Evolutionary conservation across 1,140 invertebrate species (phyloP).

Genomic region (Pseudomyrmex concolor): DNA sequence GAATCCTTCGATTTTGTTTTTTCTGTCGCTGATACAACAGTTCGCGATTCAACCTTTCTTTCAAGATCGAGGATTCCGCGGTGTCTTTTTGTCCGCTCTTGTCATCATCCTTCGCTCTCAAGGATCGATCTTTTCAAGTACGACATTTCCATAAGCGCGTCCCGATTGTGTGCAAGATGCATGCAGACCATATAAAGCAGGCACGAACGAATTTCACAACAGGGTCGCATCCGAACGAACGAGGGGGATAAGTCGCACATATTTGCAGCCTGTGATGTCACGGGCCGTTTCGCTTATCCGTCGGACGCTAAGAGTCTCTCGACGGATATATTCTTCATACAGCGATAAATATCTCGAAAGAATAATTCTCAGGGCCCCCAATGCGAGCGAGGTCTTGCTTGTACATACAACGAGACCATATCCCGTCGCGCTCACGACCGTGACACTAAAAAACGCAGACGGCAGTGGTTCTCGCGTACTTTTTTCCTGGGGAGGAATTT

Average conservation of each 20-base stretch:
- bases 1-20: neutral
- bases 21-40: neutral
- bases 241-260: conserved; percentile 45
- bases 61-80: neutral
- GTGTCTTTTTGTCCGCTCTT: conserved; percentile 16
- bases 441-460: conserved; percentile 74
- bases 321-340: conserved; percentile 44
- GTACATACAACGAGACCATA: conserved; percentile 30
- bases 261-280: conserved; percentile 78
- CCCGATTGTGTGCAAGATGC: conserved; percentile 7
- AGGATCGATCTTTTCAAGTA: conserved; percentile 31
- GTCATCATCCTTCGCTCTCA: conserved; percentile 7
- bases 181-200: conserved; percentile 50
- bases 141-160: neutral
- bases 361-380: conserved; percentile 2
- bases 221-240: neutral
- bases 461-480: conserved; percentile 52
- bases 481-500: no score
- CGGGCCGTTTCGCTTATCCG: conserved; percentile 67
- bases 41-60: conserved; percentile 7
- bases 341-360: conserved; percentile 61
- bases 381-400: neutral
- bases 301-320: neutral
- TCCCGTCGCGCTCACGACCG: conserved; percentile 62
- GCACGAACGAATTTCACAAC: conserved; percentile 56